These are phyloP conservation scores for Craseonycteris thonglongyai DNA, from an alignment of 2,113 vertebrate genomes.

Conservation along the genomic window DNA sequence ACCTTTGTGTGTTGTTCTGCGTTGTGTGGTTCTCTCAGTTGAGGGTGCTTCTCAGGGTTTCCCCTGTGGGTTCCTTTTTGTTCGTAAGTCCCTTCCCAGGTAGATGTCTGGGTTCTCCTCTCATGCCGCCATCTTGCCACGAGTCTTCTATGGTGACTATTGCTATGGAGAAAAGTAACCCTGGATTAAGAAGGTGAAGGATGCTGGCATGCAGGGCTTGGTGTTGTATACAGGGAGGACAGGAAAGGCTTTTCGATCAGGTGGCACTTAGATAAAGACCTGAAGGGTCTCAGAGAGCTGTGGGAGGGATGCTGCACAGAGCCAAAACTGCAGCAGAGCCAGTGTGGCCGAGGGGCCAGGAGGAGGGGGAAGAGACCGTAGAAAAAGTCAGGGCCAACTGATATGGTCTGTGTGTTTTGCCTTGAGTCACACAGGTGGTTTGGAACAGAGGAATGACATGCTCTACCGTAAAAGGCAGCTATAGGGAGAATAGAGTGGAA, in stretches of 20 bases:
- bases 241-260: neutral
- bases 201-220: neutral
- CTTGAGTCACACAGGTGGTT: neutral
- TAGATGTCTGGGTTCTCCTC: too few species aligned
- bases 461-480: neutral
- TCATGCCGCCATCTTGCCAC: too few species aligned
- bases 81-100: too few species aligned
- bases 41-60: too few species aligned
- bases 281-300: neutral
- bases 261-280: neutral
- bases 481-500: neutral
- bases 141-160: neutral
- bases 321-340: neutral
- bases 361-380: neutral
- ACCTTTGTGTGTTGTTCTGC: too few species aligned
- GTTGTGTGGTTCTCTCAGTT: too few species aligned
- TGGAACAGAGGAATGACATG: neutral
- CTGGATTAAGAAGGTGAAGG: neutral
- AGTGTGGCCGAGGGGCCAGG: neutral
- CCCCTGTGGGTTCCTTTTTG: too few species aligned
- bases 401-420: neutral
- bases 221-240: neutral
- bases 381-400: rapidly evolving
- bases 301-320: neutral
- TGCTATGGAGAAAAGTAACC: neutral